These are phyloP conservation scores for Atta cephalotes DNA, from an alignment of 1,140 invertebrate species.

Conservation along the genomic window DNA sequence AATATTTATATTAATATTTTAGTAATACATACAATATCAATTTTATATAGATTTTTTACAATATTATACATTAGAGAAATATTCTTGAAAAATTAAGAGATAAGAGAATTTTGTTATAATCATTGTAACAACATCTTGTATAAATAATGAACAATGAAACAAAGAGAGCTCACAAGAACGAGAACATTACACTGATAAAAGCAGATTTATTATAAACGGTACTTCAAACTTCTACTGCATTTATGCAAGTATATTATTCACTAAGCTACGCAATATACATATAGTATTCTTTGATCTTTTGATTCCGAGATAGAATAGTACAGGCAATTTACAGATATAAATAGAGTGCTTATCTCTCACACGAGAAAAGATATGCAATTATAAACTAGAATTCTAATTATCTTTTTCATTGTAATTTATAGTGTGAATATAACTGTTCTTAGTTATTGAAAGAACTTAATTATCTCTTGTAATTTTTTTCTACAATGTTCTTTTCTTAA, in stretches of 20 bases:
- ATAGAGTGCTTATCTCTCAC: not conserved
- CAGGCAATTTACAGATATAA: conserved; percentile 11
- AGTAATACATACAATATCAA: not conserved
- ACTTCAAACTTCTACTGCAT: conserved; percentile 27
- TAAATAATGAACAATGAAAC: not conserved
- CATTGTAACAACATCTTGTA: not conserved
- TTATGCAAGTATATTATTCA: conserved; percentile 12
- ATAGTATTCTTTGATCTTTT: conserved; percentile 28
- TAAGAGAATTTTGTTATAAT: not conserved
- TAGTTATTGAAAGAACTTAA: conserved; percentile 8
- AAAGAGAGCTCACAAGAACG: not conserved
- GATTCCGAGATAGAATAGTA: conserved; percentile 12
- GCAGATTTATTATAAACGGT: conserved; percentile 12
- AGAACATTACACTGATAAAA: conserved; percentile 19
- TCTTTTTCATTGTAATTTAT: conserved; percentile 40
- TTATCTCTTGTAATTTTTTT: conserved; percentile 1
- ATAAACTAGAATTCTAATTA: conserved; percentile 32
- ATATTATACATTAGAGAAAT: not conserved
- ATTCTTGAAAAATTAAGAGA: not conserved
- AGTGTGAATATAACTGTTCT: conserved; percentile 24
- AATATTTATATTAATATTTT: conserved; percentile 18
- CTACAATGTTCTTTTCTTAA: not conserved
- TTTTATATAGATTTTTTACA: not conserved
- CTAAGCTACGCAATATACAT: not conserved
- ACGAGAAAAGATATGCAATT: conserved; percentile 38